Evolutionary conservation across 1,140 invertebrate species (phyloP).

Genomic region (Platyura marginata): DNA sequence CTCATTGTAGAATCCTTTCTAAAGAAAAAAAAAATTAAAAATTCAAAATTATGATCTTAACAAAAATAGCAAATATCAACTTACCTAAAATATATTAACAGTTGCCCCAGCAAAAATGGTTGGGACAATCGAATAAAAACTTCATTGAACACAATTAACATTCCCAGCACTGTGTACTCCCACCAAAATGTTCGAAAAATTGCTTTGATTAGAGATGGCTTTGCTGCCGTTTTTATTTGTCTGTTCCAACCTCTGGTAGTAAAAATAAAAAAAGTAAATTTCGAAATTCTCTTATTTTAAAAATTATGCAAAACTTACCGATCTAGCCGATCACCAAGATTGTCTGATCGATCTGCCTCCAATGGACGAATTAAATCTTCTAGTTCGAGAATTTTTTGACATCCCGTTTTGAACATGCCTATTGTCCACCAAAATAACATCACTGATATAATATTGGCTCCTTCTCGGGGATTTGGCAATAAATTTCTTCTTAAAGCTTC

Average conservation of each 20-base stretch:
- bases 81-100: slow-evolving; percentile 3
- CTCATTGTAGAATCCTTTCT: slow-evolving; percentile 9
- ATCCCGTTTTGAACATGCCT: slow-evolving; percentile 32
- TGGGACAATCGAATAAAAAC: neutral
- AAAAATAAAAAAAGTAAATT: too few species aligned
- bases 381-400: slow-evolving; percentile 29
- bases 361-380: slow-evolving; percentile 35
- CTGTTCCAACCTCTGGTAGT: neutral
- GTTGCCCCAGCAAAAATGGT: slow-evolving; percentile 1
- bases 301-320: slow-evolving; percentile 20
- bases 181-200: slow-evolving; percentile 1
- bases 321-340: slow-evolving; percentile 29
- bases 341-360: slow-evolving; percentile 28
- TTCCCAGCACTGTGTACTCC: neutral
- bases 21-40: neutral
- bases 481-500: neutral
- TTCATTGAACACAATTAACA: neutral
- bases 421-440: slow-evolving; percentile 31
- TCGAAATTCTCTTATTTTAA: neutral
- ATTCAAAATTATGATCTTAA: neutral
- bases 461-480: slow-evolving; percentile 9
- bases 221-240: neutral
- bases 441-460: slow-evolving; percentile 9
- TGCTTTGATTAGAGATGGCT: slow-evolving; percentile 1
- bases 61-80: slow-evolving; percentile 3